Percentiles rank a stretch among this genome's conserved stretches.
These are phyloP conservation scores for Oophaga sylvatica DNA, from an alignment of 2,797 vertebrate species.

Conservation along the genomic window DNA sequence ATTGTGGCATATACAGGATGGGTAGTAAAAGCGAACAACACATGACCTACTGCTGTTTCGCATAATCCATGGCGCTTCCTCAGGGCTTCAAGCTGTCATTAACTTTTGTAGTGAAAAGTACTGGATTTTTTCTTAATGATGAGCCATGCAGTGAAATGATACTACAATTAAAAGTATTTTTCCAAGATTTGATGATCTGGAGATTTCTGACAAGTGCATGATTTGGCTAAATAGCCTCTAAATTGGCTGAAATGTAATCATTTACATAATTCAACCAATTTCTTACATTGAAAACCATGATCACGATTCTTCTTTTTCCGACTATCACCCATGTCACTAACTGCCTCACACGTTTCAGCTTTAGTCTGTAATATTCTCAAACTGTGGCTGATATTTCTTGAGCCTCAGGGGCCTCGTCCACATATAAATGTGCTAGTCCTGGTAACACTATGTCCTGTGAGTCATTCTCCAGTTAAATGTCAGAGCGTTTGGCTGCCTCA, in stretches of 20 bases:
- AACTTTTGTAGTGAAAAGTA: background rate
- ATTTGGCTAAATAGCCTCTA: background rate
- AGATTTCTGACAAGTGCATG: background rate
- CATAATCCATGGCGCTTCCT: too few species aligned
- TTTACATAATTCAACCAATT: background rate
- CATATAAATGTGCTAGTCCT: constrained; percentile 48
- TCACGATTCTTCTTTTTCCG: background rate
- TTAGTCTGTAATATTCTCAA: background rate
- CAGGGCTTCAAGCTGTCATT: background rate
- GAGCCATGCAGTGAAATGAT: background rate
- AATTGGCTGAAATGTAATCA: background rate
- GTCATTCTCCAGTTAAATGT: constrained; percentile 35
- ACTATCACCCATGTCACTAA: background rate
- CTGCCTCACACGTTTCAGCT: background rate
- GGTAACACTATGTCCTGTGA: constrained; percentile 49
- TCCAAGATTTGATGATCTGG: background rate
- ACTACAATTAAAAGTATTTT: background rate
- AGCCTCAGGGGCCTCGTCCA: constrained; percentile 8
- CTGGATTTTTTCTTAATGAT: background rate
- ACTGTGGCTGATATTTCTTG: background rate
- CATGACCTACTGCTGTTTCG: too few species aligned
- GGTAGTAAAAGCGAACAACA: too few species aligned
- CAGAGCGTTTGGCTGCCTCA: constrained; percentile 28
- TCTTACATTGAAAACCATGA: background rate
- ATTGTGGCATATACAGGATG: too few species aligned